These are phyloP conservation scores for Papilio aristodemus DNA, from an alignment of 1,140 invertebrate species.

Conservation along the genomic window DNA sequence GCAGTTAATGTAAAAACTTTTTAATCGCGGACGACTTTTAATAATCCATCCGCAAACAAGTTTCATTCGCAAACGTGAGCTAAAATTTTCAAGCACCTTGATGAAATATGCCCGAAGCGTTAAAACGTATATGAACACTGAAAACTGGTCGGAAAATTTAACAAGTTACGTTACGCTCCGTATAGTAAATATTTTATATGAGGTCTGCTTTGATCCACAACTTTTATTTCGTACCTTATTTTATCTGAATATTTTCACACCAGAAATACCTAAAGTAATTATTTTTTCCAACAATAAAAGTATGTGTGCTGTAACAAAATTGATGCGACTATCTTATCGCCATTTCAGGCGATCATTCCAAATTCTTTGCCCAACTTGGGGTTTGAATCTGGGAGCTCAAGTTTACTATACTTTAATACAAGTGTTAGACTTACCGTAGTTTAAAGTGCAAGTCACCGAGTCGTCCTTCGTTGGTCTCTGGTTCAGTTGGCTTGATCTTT, in stretches of 20 bases:
- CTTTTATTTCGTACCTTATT: neutral
- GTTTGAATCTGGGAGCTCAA: no score
- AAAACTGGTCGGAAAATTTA: neutral
- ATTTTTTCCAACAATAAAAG: no score
- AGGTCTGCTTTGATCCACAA: neutral
- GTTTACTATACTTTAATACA: no score
- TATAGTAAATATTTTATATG: neutral
- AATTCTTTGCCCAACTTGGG: no score
- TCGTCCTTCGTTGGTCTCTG: slow-evolving; percentile 81
- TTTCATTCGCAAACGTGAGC: neutral
- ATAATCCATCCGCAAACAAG: neutral
- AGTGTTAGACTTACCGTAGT: slow-evolving; percentile 81
- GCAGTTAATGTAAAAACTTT: neutral
- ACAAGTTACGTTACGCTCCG: neutral
- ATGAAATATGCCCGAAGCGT: neutral
- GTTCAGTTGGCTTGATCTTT: slow-evolving; percentile 77
- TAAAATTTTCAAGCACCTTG: slow-evolving; percentile 1
- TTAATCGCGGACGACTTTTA: neutral
- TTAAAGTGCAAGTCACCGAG: slow-evolving; percentile 94
- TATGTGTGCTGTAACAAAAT: no score
- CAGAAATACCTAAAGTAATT: neutral
- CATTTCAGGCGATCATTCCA: no score
- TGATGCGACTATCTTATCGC: no score
- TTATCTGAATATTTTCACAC: neutral
- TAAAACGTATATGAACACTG: neutral